Evolutionary conservation across 2,888 invertebrate species (phyloP), one percentile per base, ranked within the genome.

Genomic region (Melipona bicolor): DNA sequence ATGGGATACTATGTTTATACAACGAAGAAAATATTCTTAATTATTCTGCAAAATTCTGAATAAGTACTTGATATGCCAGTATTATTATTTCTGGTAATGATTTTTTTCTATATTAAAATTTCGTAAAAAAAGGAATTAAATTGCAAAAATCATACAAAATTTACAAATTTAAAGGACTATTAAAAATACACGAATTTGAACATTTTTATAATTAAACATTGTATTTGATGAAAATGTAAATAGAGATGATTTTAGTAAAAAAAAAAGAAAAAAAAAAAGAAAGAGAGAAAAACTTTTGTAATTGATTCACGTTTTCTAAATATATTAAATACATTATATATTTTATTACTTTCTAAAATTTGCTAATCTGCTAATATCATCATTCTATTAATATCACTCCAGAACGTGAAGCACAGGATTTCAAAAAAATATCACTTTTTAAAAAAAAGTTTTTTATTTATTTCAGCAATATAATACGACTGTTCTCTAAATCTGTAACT

Each of bases 381-480:
- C 5, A 68, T 17, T 59, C 24, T 76, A 24, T 21, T 43, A 56
- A 65, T 13, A 59, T 59, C 3, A 19, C n/a, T 70, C 13, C 75
- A 80, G 71, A 79, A 54, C 52, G 52, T 68, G 54, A 84, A 81
- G 72, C 65, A 76, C 61, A 77, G 82, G 70, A 79, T 72, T 85
- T 70, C 65, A 81, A 78, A 78, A 78, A 81, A 72, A 78, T 81
- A 71, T 76, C 6, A 27, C 59, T 69, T 17, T 67, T 75, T 69
- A 67, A 79, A 77, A 89, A 89, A 87, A 85, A 68, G 19, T 65
- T 71, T 36, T 76, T 90, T 90, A 87, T 89, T 90, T 70, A 72
- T 77, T 77, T 86, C 84, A 83, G 68, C 67, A 73, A 43, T 83
- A 86, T 84, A 87, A 85, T 73, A 74, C 81, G 70, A 86, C 80